Evolutionary conservation across 2,888 invertebrate species (phyloP).

Genomic region (Pandemis heparana): DNA sequence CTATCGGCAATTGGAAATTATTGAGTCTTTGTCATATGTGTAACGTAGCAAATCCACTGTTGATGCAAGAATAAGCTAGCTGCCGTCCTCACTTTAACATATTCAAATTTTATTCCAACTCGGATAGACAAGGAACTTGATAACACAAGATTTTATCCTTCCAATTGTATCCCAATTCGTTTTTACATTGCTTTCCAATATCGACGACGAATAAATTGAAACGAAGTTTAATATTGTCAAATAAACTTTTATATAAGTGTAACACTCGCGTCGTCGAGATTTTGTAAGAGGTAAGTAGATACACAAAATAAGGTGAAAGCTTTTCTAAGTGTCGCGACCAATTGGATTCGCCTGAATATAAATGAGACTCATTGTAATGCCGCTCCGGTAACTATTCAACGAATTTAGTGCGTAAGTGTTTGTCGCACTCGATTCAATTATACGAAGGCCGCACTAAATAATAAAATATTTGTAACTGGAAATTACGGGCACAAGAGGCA

Average conservation of each 20-base stretch:
- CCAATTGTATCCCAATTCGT: conserved; percentile 11
- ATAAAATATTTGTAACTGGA: background rate
- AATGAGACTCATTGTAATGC: conserved; percentile 35
- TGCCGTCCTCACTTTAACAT: background rate
- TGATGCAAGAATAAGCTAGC: background rate
- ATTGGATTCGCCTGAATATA: conserved; percentile 32
- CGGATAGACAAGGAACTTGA: background rate
- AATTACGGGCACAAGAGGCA: too few species aligned
- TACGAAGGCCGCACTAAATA: background rate
- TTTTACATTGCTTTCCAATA: conserved; percentile 19
- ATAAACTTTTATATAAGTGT: conserved; percentile 5
- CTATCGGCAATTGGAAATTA: too few species aligned
- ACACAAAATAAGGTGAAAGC: conserved; percentile 30
- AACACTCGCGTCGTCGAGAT: background rate
- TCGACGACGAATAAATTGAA: conserved; percentile 16
- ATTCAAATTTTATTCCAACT: conserved; percentile 8
- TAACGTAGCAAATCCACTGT: background rate
- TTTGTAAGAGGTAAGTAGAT: background rate
- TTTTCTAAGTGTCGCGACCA: conserved; percentile 25
- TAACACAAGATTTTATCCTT: conserved; percentile 3
- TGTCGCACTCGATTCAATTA: conserved; percentile 5
- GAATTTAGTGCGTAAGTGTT: conserved; percentile 34
- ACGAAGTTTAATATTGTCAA: background rate
- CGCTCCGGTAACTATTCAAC: conserved; percentile 8
- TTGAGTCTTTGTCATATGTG: too few species aligned